Evolutionary conservation across 23 tunicate genomes (phyloP).

Genomic region (Trididemnum nubilum): DNA sequence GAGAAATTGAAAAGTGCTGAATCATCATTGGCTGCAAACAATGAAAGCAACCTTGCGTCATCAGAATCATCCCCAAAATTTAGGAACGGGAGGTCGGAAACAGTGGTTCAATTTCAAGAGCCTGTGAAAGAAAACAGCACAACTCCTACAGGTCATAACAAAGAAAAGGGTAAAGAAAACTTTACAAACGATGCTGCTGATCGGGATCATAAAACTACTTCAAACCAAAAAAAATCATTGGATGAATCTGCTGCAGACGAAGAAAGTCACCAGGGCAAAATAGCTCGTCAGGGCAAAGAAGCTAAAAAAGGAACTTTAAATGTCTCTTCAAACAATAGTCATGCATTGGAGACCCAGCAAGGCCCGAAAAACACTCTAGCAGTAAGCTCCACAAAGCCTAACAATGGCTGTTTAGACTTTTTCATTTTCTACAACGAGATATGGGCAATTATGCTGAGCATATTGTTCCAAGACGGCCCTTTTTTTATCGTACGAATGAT

Average conservation of each 20-base stretch:
- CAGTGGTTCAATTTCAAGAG: neutral
- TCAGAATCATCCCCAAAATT: too few species aligned
- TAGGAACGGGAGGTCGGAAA: neutral
- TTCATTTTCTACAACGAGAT: constrained; percentile 58
- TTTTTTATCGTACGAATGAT: constrained; percentile 45
- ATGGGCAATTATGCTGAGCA: constrained; percentile 45
- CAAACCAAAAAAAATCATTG: neutral
- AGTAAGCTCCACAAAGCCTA: too few species aligned
- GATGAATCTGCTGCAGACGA: neutral
- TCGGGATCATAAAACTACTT: too few species aligned
- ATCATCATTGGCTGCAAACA: neutral
- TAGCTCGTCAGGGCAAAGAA: neutral
- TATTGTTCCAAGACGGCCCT: constrained; percentile 61
- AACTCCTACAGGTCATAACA: neutral
- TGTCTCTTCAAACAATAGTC: neutral
- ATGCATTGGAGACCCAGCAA: neutral
- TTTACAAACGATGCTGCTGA: neutral
- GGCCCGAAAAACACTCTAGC: neutral
- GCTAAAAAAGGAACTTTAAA: neutral
- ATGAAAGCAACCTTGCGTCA: neutral
- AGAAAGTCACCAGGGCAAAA: neutral
- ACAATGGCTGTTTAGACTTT: neutral
- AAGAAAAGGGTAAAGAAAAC: neutral
- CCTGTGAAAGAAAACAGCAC: neutral
- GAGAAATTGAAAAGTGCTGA: neutral